These are phyloP conservation scores for Chlorops oryzae DNA, from an alignment of 1,140 invertebrate species.

Conservation along the genomic window DNA sequence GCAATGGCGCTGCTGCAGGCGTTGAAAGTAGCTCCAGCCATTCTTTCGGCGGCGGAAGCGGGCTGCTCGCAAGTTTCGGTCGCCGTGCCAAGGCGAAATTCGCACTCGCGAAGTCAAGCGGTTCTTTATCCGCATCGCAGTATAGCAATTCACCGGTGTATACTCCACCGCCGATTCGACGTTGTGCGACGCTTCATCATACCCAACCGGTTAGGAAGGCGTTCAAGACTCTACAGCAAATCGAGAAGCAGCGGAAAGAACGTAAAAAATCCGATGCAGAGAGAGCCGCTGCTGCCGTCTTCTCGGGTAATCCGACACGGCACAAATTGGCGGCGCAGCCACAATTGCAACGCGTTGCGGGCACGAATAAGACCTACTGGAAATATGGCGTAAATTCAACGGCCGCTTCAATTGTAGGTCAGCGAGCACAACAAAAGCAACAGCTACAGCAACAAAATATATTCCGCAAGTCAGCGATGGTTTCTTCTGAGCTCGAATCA, in stretches of 20 bases:
- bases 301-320: not conserved
- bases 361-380: slow-evolving; percentile 40
- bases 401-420: slow-evolving; percentile 37
- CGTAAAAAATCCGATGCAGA: not conserved
- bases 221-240: slow-evolving; percentile 36
- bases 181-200: slow-evolving; percentile 37
- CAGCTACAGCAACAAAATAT: slow-evolving; percentile 13
- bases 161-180: slow-evolving; percentile 39
- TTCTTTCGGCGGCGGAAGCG: too few species aligned
- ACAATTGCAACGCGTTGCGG: slow-evolving; percentile 30
- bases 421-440: slow-evolving; percentile 21
- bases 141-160: slow-evolving; percentile 33
- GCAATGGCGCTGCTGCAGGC: slow-evolving; percentile 9
- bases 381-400: slow-evolving; percentile 42
- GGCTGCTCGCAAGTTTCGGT: slow-evolving; percentile 27
- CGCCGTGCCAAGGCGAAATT: slow-evolving; percentile 33
- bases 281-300: not conserved
- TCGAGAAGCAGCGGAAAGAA: slow-evolving; percentile 33
- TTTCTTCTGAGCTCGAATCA: slow-evolving; percentile 23
- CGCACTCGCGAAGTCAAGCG: slow-evolving; percentile 24
- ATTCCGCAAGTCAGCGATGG: not conserved
- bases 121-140: slow-evolving; percentile 30
- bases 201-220: slow-evolving; percentile 37
- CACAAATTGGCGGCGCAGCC: too few species aligned
- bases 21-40: slow-evolving; percentile 10